phyloP scores from a whole-genome alignment of 30 jellyfish, hydroid and myxozoan genomes.

The Pseudorhiza aurosa region DNA sequence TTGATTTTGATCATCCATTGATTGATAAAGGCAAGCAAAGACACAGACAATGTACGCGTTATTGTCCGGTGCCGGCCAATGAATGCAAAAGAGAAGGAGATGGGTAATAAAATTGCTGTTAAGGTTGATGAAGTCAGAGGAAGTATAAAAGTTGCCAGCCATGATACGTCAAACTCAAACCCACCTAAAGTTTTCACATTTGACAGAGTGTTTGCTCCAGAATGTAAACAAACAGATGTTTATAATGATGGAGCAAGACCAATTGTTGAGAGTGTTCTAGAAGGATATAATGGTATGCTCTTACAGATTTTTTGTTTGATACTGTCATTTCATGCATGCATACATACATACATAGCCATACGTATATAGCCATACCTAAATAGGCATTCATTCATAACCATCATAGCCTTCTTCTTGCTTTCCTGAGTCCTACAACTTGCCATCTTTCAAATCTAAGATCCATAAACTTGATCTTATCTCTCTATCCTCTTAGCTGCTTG shows the following conservation, averaged over 20 bases:
- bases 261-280: constrained; percentile 95
- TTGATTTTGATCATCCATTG: too few species aligned
- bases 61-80: constrained; percentile 96
- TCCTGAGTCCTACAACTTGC: too few species aligned
- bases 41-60: constrained; percentile 89
- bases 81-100: constrained; percentile 81
- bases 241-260: constrained; percentile 94
- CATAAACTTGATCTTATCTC: too few species aligned
- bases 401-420: too few species aligned
- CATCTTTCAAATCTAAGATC: too few species aligned
- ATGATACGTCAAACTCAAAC: constrained; percentile 48
- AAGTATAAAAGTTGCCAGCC: constrained; percentile 70
- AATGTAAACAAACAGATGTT: constrained; percentile 96
- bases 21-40: constrained; percentile 60
- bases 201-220: constrained; percentile 97
- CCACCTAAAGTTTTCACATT: constrained; percentile 93
- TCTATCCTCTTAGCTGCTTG: too few species aligned
- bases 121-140: constrained; percentile 92
- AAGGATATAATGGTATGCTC: constrained; percentile 92
- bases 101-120: constrained; percentile 72
- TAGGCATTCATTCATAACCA: too few species aligned
- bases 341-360: too few species aligned
- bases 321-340: too few species aligned
- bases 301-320: too few species aligned
- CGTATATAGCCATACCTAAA: too few species aligned